phyloP scores from a whole-genome alignment of 2,888 invertebrate genomes.

The Hoplodrina ambigua region DNA sequence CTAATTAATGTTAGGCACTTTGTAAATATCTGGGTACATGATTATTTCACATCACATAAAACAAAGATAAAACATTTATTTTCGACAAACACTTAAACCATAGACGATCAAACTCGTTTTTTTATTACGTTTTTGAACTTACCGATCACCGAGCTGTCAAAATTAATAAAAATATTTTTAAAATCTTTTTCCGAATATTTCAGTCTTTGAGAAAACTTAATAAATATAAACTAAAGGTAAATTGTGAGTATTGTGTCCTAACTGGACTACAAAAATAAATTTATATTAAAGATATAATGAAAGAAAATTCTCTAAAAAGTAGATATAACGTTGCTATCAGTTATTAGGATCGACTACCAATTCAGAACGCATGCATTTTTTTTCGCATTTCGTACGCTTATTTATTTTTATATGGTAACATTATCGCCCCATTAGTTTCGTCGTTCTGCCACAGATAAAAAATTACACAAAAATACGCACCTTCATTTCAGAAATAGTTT shows the following conservation, averaged over 20 bases:
- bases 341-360: too few relatives aligned
- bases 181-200: neutral
- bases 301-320: too few relatives aligned
- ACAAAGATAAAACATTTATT: conserved; percentile 34
- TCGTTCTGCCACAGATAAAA: neutral
- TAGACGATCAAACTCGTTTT: conserved; percentile 37
- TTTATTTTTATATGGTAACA: neutral
- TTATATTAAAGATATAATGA: too few relatives aligned
- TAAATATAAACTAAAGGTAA: too few relatives aligned
- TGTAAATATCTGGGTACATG: neutral
- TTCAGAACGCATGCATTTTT: too few relatives aligned
- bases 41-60: conserved; percentile 32
- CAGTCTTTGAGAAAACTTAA: neutral
- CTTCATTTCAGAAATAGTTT: conserved; percentile 96
- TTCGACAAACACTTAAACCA: conserved; percentile 21
- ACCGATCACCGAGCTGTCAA: conserved; percentile 78
- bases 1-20: conserved; percentile 3
- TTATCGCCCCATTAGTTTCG: neutral
- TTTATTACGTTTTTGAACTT: conserved; percentile 65
- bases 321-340: too few relatives aligned
- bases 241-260: conserved; percentile 7
- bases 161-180: conserved; percentile 58
- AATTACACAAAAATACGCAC: conserved; percentile 81
- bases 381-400: too few relatives aligned
- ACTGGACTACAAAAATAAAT: too few relatives aligned